Evolutionary conservation across 2,888 invertebrate genomes (phyloP).

Genomic region (Patella pellucida): DNA sequence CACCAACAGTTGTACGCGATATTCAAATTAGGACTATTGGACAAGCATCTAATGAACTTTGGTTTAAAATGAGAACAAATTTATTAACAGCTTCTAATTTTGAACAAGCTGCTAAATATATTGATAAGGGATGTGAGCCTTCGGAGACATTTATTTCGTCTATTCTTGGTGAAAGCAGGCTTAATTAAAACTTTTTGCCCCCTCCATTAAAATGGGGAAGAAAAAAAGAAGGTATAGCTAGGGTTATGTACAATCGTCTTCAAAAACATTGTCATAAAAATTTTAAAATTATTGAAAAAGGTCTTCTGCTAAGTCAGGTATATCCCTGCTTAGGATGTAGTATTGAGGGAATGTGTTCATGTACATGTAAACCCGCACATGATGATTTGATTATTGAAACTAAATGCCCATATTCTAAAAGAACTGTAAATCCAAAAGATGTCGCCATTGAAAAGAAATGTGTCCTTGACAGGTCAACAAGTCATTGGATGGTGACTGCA

Average conservation of each 20-base stretch:
- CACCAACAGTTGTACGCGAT: background rate
- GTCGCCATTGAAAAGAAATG: slow-evolving; percentile 14
- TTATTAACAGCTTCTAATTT: background rate
- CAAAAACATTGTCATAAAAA: background rate
- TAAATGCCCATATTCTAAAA: slow-evolving; percentile 15
- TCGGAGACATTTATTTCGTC: background rate
- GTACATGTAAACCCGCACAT: slow-evolving; percentile 16
- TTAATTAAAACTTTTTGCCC: background rate
- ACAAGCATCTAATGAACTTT: background rate
- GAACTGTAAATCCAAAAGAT: background rate
- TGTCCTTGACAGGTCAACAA: background rate
- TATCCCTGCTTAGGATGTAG: slow-evolving; percentile 18
- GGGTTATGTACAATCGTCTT: background rate
- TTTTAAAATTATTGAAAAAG: slow-evolving; percentile 5
- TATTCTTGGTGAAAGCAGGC: background rate
- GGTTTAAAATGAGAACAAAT: background rate
- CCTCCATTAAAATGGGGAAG: background rate
- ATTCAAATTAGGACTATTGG: background rate
- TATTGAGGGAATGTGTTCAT: slow-evolving; percentile 13
- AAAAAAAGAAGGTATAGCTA: background rate
- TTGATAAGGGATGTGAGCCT: too few species aligned
- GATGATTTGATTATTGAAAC: slow-evolving; percentile 16
- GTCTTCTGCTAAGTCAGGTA: slow-evolving; percentile 8
- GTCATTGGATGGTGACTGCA: background rate
- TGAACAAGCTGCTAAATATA: background rate